Evolutionary conservation across 2,888 invertebrate species (phyloP), one percentile per base, ranked within the genome.

Genomic region (Mesorhabditis spiculigera): DNA sequence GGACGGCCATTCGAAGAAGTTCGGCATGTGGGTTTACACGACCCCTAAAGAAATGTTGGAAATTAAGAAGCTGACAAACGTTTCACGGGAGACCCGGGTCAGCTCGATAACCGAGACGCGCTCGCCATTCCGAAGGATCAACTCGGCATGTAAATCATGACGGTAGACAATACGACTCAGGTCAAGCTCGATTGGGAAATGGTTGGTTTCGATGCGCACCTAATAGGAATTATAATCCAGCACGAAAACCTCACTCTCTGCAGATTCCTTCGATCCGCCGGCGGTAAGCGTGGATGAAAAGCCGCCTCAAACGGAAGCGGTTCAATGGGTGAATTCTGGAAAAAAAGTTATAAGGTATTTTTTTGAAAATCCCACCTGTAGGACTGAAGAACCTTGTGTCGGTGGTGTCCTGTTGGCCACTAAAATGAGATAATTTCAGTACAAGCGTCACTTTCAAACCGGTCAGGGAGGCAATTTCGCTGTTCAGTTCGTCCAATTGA

Each of bases 181-280:
- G n/a, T 50, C n/a, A 13, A 50, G n/a, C n/a, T 50, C n/a, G 10
- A 50, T 13, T 13, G 10, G 58, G 58, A 50, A 50, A 50, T 50
- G 58, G n/a, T 50, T 50, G 8, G 58, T 50, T 50, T 10, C n/a
- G 10, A 50, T 10, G 58, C 8, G 58, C n/a, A 50, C 58, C 58
- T 50, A 50, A n/a, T 50, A 13, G 58, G n/a, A 50, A 50, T 50
- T 50, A 50, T 28, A 50, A 50, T 50, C 58, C n/a, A 50, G 58
- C 10, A 50, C 10, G 58, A 10, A 13, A 50, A 50, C 8, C 58
- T n/a, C 8, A 50, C 58, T 50, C n/a, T 50, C n/a, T 50, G 58
- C n/a, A 50, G n/a, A 13, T n/a, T n/a, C n/a, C 58, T 50, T 50
- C 58, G 58, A 50, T 50, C n/a, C 58, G 58, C 58, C 8, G 58